Base-by-base conservation (phyloP, 2,888 invertebrate genomes). In the Teinopalpus imperialis region DNA sequence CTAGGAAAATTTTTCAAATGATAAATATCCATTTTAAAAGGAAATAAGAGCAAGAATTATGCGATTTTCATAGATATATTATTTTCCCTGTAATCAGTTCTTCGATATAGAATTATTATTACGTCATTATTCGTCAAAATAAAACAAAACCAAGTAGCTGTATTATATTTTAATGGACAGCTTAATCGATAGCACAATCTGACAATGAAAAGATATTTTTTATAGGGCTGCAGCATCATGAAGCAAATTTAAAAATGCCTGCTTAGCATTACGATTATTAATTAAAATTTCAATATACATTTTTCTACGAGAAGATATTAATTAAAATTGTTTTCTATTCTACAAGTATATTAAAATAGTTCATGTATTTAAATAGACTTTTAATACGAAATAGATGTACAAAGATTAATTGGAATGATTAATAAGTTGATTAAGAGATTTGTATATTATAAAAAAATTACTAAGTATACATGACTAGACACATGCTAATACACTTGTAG, bases 141-240 rank as follows among this genome's bases (percentile, higher is more conserved):
- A n/a, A n/a, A n/a, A n/a, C n/a, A n/a, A n/a, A n/a, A n/a, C n/a
- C n/a, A n/a, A n/a, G n/a, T n/a, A 20, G 12, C 66, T 71, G 66
- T 85, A 85, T 86, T 82, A 86, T 81, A 82, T 74, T 86, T 83
- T 86, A 86, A 77, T 86, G 81, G 83, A 85, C 85, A 85, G 31
- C 34, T 44, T 32, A 44, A n/a, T n/a, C 10, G 32, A 27, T 44
- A 39, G 32, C 26, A 45, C 45, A 45, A 34, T 43, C 12, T 32
- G 9, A 31, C 27, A 36, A 18, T 18, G 16, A 30, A 24, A 42
- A 43, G 27, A 35, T 47, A 27, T 20, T 36, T 8, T 24, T 7
- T 36, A 39, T 7, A 27, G 21, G 8, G 24, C 14, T 36, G n/a
- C 21, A 26, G 41, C 20, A 32, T 39, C 26, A 35, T 7, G 20